Base-by-base conservation (phyloP, 64 coral and sea anemone genomes). In the Pocillopora verrucosa region DNA sequence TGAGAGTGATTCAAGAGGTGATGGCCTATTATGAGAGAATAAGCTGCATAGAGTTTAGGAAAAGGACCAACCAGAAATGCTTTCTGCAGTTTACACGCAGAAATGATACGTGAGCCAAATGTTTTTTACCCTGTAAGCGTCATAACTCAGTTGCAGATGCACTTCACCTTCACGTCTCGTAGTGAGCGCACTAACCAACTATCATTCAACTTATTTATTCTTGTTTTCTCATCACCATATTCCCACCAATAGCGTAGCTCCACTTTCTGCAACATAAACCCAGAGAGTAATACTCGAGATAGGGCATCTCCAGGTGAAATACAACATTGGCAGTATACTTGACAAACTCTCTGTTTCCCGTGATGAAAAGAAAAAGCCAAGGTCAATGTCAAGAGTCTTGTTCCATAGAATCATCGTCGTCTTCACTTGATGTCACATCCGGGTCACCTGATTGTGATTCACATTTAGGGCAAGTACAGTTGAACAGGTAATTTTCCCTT, bases 401-500 rank as follows among this genome's bases (percentile, higher is more conserved):
- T 58, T 87, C 94, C 30, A 90, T 86, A 56, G 86, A 77, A 10
- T 94, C 91, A 5, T 87, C 90, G 4, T 92, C 90, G 13, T 93
- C 95, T 90, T 96, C 95, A 78, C 95, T 91, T 30, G 95, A 96
- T 19, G 95, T 90, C 12, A 90, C 91, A 35, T 96, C 95, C 16
- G 91, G 95, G 13, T 96, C 83, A 58, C 59, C 76, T 60, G 95
- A 83, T 34, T 96, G 76, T 69, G 86, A 80, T 78, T 96, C 95
- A 73, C 95, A 96, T 78, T 91, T 91, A 11, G 88, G 73, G 79
- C 95, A 96, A 13, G 76, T 84, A 36, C 95, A 96, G 61, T 60
- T 84, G 34, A 96, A 96, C 36, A 96, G 60, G 58, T 96, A 96
- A 84, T 96, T 96, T 73, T 96, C 95, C 30, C 95, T 96, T 56